Base-by-base conservation (phyloP, 2,113 vertebrate genomes). In the Meleagris gallopavo region DNA sequence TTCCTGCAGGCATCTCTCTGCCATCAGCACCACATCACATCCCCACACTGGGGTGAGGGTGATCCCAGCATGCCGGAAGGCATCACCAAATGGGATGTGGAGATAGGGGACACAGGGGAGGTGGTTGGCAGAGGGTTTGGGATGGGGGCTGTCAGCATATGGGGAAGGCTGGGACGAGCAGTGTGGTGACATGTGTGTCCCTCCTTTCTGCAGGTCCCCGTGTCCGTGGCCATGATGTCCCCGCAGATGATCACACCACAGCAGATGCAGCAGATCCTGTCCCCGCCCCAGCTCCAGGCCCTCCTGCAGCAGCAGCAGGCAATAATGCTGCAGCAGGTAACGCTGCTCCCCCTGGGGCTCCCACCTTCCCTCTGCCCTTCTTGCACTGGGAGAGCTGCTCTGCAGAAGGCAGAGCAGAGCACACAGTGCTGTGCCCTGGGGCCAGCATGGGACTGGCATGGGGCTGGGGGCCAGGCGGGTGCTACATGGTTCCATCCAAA, bases 161-260 rank as follows among this genome's bases (percentile, higher is more conserved):
- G 50, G 29, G 19, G 36, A 1, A 6, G 8, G 54, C 17, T 57
- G 54, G 24, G 54, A 57, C 17, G 6, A 32, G 54, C 30, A 32
- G 54, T 6, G 10, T 57, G 50, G 27, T 95, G 89, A 88, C 32
- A 0, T 18, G 30, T 58, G 30, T 25, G 43, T 72, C 75, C 58
- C 90, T 40, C 36, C 25, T 57, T 65, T 48, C 87, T 2, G 0
- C 94, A 99, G 99, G 99, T 99, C 34, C 99, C 99, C 0, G 99
- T 99, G 93, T 99, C 99, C 1, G 99, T 99, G 98, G 99, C 99
- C 43, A 99, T 99, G 99, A 99, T 99, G 99, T 99, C 99, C 58
- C 99, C 99, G 1, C 99, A 99, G 98, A 99, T 99, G 99, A 99
- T 99, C 92, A 99, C 99, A 13, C 99, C 99, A 7, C 99, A 99